Percentiles rank a stretch among this genome's conserved stretches.
Conservation (phyloP, 2,113 vertebrate species). For the Corythornis vintsioides region DNA sequence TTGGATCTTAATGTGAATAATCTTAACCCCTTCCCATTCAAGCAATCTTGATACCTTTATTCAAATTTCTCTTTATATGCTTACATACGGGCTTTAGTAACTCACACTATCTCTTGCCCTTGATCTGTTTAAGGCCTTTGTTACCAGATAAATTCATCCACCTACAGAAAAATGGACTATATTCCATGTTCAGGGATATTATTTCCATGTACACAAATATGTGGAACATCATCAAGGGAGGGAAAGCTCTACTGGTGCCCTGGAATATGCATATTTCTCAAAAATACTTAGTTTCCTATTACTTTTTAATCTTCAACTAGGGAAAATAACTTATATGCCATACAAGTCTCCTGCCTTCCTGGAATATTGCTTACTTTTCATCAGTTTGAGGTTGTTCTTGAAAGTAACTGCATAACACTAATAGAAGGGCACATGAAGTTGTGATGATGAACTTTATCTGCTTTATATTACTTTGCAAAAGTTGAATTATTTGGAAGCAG, state of each 20-base stretch:
- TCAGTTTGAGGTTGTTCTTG: not conserved
- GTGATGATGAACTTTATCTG: not conserved
- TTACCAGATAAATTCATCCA: fast-evolving
- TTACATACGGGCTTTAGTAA: not conserved
- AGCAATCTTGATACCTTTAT: not conserved
- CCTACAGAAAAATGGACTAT: not conserved
- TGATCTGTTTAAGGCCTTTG: not conserved
- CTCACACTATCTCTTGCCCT: not conserved
- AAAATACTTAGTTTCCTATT: not conserved
- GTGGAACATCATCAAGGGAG: not conserved
- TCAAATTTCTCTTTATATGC: not conserved
- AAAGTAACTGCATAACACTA: not conserved
- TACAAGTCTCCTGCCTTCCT: fast-evolving
- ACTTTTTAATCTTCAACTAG: not conserved
- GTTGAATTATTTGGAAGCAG: not conserved
- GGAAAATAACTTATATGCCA: not conserved
- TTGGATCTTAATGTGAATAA: not conserved
- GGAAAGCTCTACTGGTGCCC: not conserved
- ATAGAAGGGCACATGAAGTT: not conserved
- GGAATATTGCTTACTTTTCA: not conserved
- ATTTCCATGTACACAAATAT: not conserved
- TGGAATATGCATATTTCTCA: not conserved
- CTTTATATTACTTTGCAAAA: not conserved
- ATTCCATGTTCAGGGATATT: not conserved
- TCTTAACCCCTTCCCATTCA: not conserved